Base-by-base conservation (phyloP, 2,113 vertebrate genomes). In the Oryzias javanicus region DNA sequence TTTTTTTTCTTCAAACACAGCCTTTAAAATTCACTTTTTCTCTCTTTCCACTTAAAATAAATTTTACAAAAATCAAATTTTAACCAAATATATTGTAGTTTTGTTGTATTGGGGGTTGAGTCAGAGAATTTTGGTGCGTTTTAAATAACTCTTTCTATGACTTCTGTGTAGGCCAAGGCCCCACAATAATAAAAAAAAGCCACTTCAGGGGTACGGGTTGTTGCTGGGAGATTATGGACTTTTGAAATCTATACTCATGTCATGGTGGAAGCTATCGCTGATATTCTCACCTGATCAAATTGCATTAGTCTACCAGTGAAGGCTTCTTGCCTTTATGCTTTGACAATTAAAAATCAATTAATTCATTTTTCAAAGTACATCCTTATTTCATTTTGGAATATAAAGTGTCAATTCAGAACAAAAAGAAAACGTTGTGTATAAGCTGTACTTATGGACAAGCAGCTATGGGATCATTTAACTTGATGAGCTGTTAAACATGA, bases 231-330 rank as follows among this genome's bases (percentile, higher is more conserved):
- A 86, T 88, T 90, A 82, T 78, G 65, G 85, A 87, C 70, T 82
- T 72, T 81, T 83, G 78, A 84, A 80, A 79, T 89, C 75, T 69
- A 74, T 85, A 78, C 85, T 77, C 74, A 54, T 70, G 78, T 78
- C 77, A 78, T 79, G 74, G 76, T 82, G 70, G 75, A 89, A 88
- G 84, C 83, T 80, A 82, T 84, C 82, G 73, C 77, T 88, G 87
- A 86, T 85, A 87, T 89, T 81, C 88, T 90, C 85, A 89, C 86
- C 85, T 65, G 69, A 70, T 82, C 80, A 86, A 90, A 90, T 88
- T 22, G 80, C 83, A 73, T 89, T 88, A 84, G 76, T 60, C 63
- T 73, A 52, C 70, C 63, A 22, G 64, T 56, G 73, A 67, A 74
- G 66, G 59, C 52, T 59, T 35, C 10, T 12, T 35, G 12, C 7